These are phyloP conservation scores for Chrysopilus asiliformis DNA, from an alignment of 2,888 invertebrate species.

Conservation along the genomic window DNA sequence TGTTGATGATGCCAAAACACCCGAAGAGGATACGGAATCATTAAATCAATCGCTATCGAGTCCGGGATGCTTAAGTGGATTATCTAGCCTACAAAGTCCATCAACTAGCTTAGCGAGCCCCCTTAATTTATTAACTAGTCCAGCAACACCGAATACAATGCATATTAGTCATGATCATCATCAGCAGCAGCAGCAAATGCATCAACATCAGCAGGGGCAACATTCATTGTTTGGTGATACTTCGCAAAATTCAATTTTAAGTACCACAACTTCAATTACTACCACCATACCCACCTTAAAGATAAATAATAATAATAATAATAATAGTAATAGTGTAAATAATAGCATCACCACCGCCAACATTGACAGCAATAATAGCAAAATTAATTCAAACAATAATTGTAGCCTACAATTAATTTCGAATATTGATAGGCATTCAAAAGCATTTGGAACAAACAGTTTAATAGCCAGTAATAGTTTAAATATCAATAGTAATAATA, in stretches of 20 bases:
- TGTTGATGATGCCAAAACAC: constrained; percentile 55
- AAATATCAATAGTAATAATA: constrained; percentile 1
- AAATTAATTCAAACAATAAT: too few species aligned
- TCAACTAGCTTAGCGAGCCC: constrained; percentile 66
- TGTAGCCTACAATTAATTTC: too few species aligned
- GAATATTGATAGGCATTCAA: too few species aligned
- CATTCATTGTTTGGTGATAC: constrained; percentile 10
- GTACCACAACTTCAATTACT: not conserved
- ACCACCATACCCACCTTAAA: constrained; percentile 14
- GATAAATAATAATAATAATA: constrained; percentile 9
- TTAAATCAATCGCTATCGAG: constrained; percentile 44
- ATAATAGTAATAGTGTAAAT: constrained; percentile 3
- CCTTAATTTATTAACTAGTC: constrained; percentile 52
- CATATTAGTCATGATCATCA: constrained; percentile 12
- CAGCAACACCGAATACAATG: constrained; percentile 34
- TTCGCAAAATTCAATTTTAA: not conserved
- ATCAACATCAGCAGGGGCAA: constrained; percentile 13
- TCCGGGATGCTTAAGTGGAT: constrained; percentile 50
- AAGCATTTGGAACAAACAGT: too few species aligned
- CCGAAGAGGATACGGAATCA: constrained; percentile 53
- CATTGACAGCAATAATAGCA: not conserved
- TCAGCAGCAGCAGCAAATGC: constrained; percentile 9
- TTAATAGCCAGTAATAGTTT: not conserved
- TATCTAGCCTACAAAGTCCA: constrained; percentile 57
- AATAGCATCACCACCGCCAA: constrained; percentile 2